Percentiles rank a stretch among this genome's conserved stretches.
Conservation (phyloP, 2,888 invertebrate species). For the Geotrupes spiniger region DNA sequence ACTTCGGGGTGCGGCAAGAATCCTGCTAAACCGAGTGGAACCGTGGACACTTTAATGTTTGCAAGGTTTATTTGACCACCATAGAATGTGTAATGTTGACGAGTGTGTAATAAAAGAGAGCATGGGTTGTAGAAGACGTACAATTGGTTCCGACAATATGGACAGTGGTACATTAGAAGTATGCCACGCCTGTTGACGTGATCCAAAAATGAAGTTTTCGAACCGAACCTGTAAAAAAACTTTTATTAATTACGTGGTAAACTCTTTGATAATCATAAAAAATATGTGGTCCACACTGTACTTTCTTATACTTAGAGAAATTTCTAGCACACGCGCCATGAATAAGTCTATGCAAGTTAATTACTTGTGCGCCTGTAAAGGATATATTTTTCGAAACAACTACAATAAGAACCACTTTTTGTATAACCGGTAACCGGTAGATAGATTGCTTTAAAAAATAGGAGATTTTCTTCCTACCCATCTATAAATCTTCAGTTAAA, state of each 20-base stretch:
- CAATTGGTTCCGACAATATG: slow-evolving; percentile 30
- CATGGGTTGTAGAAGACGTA: slow-evolving; percentile 46
- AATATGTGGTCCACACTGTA: slow-evolving; percentile 6
- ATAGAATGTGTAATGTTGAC: slow-evolving; percentile 39
- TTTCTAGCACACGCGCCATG: slow-evolving; percentile 2
- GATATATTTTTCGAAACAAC: too few relatives aligned
- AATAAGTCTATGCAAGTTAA: too few relatives aligned
- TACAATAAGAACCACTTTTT: too few relatives aligned
- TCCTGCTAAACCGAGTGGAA: slow-evolving; percentile 44
- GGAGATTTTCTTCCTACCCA: too few relatives aligned
- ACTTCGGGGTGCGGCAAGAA: slow-evolving; percentile 41
- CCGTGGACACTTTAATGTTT: slow-evolving; percentile 35
- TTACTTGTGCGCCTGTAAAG: too few relatives aligned
- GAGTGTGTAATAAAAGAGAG: slow-evolving; percentile 42
- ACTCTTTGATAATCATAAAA: slow-evolving; percentile 5
- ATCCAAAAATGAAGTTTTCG: slow-evolving; percentile 43
- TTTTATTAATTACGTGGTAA: not conserved
- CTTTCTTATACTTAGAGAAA: too few relatives aligned
- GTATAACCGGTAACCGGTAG: too few relatives aligned
- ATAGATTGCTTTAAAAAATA: too few relatives aligned
- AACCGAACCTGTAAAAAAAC: slow-evolving; percentile 42
- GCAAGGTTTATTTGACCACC: slow-evolving; percentile 40
- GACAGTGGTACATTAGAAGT: slow-evolving; percentile 41
- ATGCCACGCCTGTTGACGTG: slow-evolving; percentile 45
- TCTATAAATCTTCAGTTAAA: too few relatives aligned